Base-by-base conservation (phyloP, 2,797 vertebrate genomes). In the Euphonia xanthogaster region DNA sequence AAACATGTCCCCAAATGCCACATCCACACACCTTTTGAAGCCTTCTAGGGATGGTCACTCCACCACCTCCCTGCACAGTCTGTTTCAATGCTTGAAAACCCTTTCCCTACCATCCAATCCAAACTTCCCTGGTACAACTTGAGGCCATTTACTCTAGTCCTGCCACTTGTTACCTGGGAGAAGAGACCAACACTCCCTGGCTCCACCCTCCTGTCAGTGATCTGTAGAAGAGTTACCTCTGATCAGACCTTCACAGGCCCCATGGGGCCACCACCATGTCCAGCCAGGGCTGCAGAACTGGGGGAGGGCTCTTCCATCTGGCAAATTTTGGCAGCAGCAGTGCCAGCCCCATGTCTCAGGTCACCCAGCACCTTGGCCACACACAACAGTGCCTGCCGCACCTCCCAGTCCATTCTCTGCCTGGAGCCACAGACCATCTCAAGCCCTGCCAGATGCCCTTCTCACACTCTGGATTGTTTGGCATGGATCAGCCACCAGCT, bases 181-280 rank as follows among this genome's bases (percentile, higher is more conserved):
- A 30, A 44, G 44, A 57, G 31, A 28, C 42, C 19, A 37, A 11
- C 30, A 28, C 23, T 50, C 9, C 37, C 19, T 0, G 0, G 23
- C n/a, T 72, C 28, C 66, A n/a, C 15, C 31, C 5, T 72, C n/a
- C 44, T 24, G 6, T 37, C 51, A n/a, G 51, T 31, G 51, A 25
- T 23, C 12, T 50, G 20, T 37, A 14, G 51, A 57, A 37, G 51
- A 30, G 13, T 9, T 65, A 67, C 12, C 40, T 42, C 35, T 50
- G n/a, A 27, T 84, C 8, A 8, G 70, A 57, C 23, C 33, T 28
- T 47, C 33, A 39, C 12, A 22, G 58, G 23, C 50, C 17, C 30
- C 1, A 6, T 28, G 47, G n/a, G 31, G 22, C 48, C 61, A 62
- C n/a, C 6, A 4, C 33, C 3, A 0, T n/a, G 20, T 35, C 44